A percentile compares a stretch with the other conserved stretches of the same genome.
These are phyloP conservation scores for Limnephilus rhombicus DNA, from an alignment of 2,888 invertebrate species.

Conservation along the genomic window DNA sequence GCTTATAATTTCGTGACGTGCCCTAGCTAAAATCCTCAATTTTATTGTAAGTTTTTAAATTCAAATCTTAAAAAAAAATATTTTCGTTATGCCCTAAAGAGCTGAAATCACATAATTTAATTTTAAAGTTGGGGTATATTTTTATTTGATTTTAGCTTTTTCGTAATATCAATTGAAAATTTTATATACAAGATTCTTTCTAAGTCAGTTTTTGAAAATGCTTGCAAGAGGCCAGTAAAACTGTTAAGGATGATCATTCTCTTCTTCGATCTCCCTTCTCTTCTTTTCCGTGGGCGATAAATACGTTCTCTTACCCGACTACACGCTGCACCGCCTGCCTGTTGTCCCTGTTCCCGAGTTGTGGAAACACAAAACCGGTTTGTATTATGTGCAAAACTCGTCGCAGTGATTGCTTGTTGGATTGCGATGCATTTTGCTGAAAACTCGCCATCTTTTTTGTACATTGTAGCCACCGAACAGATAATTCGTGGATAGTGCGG, in stretches of 20 bases:
- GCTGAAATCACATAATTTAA: no score
- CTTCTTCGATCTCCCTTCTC: not conserved
- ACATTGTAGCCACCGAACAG: not conserved
- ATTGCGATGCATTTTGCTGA: not conserved
- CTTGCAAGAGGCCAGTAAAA: not conserved
- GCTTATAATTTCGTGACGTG: no score
- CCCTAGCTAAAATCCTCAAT: no score
- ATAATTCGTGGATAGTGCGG: no score
- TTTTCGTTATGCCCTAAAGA: no score
- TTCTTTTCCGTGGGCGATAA: not conserved
- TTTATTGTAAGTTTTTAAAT: no score
- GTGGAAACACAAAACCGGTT: constrained; percentile 14
- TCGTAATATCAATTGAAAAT: not conserved
- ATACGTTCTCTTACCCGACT: not conserved
- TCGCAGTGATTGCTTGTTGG: not conserved
- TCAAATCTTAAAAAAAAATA: no score
- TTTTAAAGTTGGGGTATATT: no score
- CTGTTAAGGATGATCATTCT: not conserved
- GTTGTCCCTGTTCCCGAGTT: not conserved
- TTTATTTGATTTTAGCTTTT: not conserved
- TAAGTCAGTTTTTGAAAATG: not conserved
- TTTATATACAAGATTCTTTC: not conserved
- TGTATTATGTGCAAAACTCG: not conserved
- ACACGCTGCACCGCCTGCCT: not conserved
- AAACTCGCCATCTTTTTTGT: not conserved